Evolutionary conservation across 92 coral and sea anemone genomes (phyloP), one percentile per base, ranked within the genome.

Genomic region (Metridium senile): DNA sequence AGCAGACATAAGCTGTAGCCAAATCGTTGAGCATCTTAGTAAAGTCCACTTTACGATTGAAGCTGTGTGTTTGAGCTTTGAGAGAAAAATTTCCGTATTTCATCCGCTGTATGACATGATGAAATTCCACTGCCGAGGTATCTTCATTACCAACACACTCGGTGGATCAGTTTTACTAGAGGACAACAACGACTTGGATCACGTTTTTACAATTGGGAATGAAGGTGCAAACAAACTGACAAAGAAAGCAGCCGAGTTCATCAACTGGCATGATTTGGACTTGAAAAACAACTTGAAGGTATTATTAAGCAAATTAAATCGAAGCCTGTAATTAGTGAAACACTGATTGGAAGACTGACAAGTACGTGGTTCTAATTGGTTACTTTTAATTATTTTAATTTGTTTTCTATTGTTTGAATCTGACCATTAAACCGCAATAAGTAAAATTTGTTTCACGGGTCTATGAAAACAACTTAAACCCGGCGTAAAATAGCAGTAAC

Each of bases 51-150:
- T 80, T 32, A n/a, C 75, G 19, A 33, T 81, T 0, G 89, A 85
- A 63, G 85, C 89, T 13, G 58, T 90, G 39, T 90, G 97, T 30
- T 85, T 90, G 70, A 59, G 57, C 28, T 25, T 87, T 7, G 79
- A 84, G 58, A 72, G 97, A 2, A 76, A 81, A 56, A 35, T 90
- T 47, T 75, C 92, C 33, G 28, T 9, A 27, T 27, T 26, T 21
- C 97, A 90, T 45, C 92, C 97, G 4, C 65, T 90, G 72, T 21
- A 87, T 29, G 79, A 76, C 32, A 67, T 90, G 0, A 72, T 90
- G 33, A 80, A 63, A 82, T 87, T 66, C 66, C 97, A 90, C 77
- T 90, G 97, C 65, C 86, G 90, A 33, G 97, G 89, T 20, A 39
- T 76, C 0, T 27, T 63, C n/a, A 57, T 74, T 20, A 62, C 93